Evolutionary conservation across 2,888 invertebrate genomes (phyloP).

Genomic region (Amphipyra berbera): DNA sequence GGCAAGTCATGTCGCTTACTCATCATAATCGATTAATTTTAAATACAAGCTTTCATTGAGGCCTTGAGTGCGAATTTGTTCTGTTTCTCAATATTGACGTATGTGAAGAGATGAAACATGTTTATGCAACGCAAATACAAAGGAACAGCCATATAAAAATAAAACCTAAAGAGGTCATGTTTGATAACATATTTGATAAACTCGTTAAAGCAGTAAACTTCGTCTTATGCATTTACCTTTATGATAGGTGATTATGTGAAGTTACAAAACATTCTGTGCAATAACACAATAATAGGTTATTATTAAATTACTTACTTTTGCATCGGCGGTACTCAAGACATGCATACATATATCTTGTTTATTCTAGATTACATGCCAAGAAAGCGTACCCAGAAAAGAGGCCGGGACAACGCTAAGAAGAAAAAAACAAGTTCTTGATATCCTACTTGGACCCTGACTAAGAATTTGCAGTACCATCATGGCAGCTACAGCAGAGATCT

Average conservation of each 20-base stretch:
- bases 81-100: constrained; percentile 32
- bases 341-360: too few relatives aligned
- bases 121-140: constrained; percentile 30
- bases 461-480: too few relatives aligned
- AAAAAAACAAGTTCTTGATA: too few relatives aligned
- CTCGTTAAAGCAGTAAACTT: constrained; percentile 25
- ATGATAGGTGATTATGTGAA: constrained; percentile 21
- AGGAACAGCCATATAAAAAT: constrained; percentile 32
- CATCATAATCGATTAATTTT: constrained; percentile 40
- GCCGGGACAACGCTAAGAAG: too few relatives aligned
- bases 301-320: too few relatives aligned
- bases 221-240: constrained; percentile 23
- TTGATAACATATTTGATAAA: constrained; percentile 48
- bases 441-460: too few relatives aligned
- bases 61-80: constrained; percentile 39
- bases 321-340: too few relatives aligned
- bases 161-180: constrained; percentile 42
- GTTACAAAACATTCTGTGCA: background rate
- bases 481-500: too few relatives aligned
- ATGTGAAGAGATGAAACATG: constrained; percentile 13
- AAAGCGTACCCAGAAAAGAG: too few relatives aligned
- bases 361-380: too few relatives aligned
- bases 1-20: constrained; percentile 11
- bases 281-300: too few relatives aligned
- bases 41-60: constrained; percentile 35